Evolutionary conservation across 2,113 vertebrate genomes (phyloP), one percentile per base, ranked within the genome.

Genomic region (Hippocampus mohnikei): DNA sequence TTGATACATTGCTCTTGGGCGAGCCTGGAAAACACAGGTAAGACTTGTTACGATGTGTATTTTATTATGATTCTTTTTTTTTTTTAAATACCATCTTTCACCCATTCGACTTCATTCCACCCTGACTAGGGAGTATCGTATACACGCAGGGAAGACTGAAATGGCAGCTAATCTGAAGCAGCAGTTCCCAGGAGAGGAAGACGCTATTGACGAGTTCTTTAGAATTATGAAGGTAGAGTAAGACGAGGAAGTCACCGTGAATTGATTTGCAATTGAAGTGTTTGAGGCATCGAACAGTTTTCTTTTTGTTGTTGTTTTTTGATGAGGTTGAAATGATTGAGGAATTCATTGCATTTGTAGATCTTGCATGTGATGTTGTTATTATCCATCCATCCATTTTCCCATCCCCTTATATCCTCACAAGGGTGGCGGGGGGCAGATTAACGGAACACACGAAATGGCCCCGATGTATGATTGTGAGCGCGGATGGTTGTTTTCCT

Each of bases 161-260:
- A 94, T 94, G 80, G 81, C 73, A 9, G 72, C 86, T 0, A 74
- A 77, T 0, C 85, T 95, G 61, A 91, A 92, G 76, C 91, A 85
- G 74, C 94, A 94, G 87, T 94, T 95, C 74, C 94, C 93, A 0
- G 69, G 67, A 0, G 93, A 95, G 73, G 90, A 85, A 16, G 72
- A 21, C 15, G 92, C 93, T 63, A 92, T 95, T 61, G 84, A 90
- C 29, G 89, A 94, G 70, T 92, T 93, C 78, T 90, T 94, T 86
- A 89, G 56, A 73, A 63, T 94, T 29, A 91, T 93, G 86, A 94
- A 94, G 93, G 94, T 95, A 85, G 5, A 65, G 18, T 23, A 2
- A 6, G 11, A 69, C 66, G 11, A 67, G 69, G 10, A 53, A 15
- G 3, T 9, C 27, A 15, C 12, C 40, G 12, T 40, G 20, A 9